These are phyloP conservation scores for Anguilla marmorata DNA, from an alignment of 2,797 vertebrate species.

Conservation along the genomic window DNA sequence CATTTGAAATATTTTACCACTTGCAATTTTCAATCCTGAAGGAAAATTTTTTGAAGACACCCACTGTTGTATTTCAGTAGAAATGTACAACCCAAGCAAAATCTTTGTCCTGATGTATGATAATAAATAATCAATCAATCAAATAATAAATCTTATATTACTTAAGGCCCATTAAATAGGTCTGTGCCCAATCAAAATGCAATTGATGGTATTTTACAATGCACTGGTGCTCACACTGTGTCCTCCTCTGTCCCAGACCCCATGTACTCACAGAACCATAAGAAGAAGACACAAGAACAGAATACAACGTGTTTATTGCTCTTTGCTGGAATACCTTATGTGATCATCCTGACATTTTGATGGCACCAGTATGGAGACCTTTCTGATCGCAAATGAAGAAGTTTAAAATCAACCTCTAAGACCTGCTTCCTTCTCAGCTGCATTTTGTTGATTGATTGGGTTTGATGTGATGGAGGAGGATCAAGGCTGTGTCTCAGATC, in stretches of 20 bases:
- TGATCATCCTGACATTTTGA: neutral
- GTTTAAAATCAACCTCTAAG: slow-evolving; percentile 26
- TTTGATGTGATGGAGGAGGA: slow-evolving; percentile 27
- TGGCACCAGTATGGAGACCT: slow-evolving; percentile 37
- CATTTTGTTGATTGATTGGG: neutral
- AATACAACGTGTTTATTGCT: neutral
- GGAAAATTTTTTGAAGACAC: too few relatives aligned
- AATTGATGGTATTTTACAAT: neutral
- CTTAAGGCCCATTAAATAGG: neutral
- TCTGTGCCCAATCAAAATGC: neutral
- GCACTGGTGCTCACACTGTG: neutral
- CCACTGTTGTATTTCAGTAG: too few relatives aligned
- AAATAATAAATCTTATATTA: too few relatives aligned
- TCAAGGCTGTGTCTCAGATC: neutral
- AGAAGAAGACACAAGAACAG: neutral
- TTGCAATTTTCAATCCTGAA: neutral
- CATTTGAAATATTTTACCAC: neutral
- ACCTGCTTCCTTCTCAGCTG: slow-evolving; percentile 23
- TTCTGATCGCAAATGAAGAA: slow-evolving; percentile 25
- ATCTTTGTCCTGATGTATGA: neutral
- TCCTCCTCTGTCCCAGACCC: neutral
- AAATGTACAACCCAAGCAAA: neutral
- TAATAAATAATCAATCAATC: neutral
- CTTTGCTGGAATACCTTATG: neutral
- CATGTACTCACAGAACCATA: neutral